A percentile compares a stretch with the other conserved stretches of the same genome.
Evolutionary conservation across 2,113 vertebrate species (phyloP).

Genomic region (Notothenia rossii): DNA sequence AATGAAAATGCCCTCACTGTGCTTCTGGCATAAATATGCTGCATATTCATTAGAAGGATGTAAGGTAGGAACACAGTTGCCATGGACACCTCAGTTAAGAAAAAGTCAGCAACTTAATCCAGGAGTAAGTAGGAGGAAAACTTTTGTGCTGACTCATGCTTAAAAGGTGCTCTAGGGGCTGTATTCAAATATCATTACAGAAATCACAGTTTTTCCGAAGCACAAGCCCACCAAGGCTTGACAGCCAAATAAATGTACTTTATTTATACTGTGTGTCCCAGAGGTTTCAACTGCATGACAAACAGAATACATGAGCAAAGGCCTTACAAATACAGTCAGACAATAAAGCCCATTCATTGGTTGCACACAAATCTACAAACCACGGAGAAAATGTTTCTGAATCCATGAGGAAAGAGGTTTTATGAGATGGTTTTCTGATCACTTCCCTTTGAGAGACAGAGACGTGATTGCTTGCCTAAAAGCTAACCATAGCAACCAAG

Average conservation of each 20-base stretch:
- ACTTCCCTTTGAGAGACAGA: no score
- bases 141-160: constrained; percentile 52
- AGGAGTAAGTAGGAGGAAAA: constrained; percentile 11
- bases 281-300: constrained; percentile 28
- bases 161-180: constrained; percentile 35
- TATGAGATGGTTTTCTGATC: no score
- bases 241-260: constrained; percentile 35
- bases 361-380: neutral
- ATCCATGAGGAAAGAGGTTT: no score
- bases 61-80: constrained; percentile 9
- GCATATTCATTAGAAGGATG: constrained; percentile 43
- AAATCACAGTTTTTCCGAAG: constrained; percentile 34
- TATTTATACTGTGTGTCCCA: constrained; percentile 37
- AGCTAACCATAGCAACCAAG: no score
- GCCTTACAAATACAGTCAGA: neutral
- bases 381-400: neutral
- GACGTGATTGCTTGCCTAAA: no score
- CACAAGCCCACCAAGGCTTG: constrained; percentile 7
- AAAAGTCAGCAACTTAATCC: constrained; percentile 20
- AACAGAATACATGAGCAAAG: constrained; percentile 22
- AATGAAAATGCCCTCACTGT: constrained; percentile 3
- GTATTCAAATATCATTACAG: constrained; percentile 42
- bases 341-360: neutral
- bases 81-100: constrained; percentile 8
- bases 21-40: constrained; percentile 43